Evolutionary conservation across 2,888 invertebrate species (phyloP), one percentile per base, ranked within the genome.

Genomic region (Hyalella azteca): DNA sequence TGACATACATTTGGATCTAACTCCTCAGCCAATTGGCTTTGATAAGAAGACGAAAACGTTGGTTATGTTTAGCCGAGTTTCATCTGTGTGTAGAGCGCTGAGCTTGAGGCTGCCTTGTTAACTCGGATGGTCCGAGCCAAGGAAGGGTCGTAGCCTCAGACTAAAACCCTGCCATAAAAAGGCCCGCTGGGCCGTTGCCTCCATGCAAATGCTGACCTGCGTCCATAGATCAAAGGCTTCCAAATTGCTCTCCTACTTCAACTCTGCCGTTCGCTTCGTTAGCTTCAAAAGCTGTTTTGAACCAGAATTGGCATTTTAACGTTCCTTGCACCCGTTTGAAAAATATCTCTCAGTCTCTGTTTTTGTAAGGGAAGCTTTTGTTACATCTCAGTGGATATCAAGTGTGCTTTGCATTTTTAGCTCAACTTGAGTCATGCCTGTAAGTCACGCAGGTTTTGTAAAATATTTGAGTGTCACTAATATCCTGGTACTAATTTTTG

Each of bases 231-330:
- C 66, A 66, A 66, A 66, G 66, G 66, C 29, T 36, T 66, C 66
- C 66, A 66, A 66, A 66, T 66, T 66, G 66, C 66, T 19, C 66
- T 66, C 36, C 66, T 66, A 36, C 36, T 66, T 66, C 66, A 66
- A 66, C 66, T 66, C 66, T 13, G 66, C 32, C 66, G 66, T 66
- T 66, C 66, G 66, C 36, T 66, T 66, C 66, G 66, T 66, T 66
- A 66, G 36, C 66, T 66, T 66, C 66, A 36, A 66, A 66, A 66
- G 66, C 66, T 66, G 66, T 66, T 66, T 66, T 36, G 66, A 29
- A 29, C 54, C 54, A 29, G 66, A 36, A 29, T 66, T 29, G 29
- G 36, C 66, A 66, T 66, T 66, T 66, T 66, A 36, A 36, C 19
- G 36, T 32, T 66, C 19, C 66, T 15, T 66, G 32, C 36, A 66